Percentiles rank a stretch among this genome's conserved stretches.
Evolutionary conservation across 2,113 vertebrate genomes (phyloP).

Genomic region (Lonchura striata): DNA sequence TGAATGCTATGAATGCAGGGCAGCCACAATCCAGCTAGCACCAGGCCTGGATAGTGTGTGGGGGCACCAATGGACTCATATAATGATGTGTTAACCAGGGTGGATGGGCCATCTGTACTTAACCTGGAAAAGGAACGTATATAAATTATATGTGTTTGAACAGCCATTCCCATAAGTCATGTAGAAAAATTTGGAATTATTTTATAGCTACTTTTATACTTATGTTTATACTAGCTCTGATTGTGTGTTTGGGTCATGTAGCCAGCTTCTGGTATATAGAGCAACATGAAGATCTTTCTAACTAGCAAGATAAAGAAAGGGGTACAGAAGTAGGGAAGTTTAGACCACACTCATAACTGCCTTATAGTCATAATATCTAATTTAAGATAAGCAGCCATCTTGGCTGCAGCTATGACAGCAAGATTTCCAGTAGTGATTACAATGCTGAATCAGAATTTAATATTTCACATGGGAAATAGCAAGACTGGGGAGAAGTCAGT

Average conservation of each 20-base stretch:
- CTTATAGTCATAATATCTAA: background rate
- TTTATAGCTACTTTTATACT: background rate
- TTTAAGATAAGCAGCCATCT: background rate
- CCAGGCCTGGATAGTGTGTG: background rate
- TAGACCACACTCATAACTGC: background rate
- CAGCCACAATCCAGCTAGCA: background rate
- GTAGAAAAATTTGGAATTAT: background rate
- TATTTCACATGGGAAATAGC: background rate
- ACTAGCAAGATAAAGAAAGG: background rate
- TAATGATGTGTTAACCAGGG: rapidly evolving
- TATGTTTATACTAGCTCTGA: background rate
- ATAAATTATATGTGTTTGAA: background rate
- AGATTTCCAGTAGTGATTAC: background rate
- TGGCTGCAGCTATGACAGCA: background rate
- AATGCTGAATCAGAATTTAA: background rate
- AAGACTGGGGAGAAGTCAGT: background rate
- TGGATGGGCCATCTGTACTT: background rate
- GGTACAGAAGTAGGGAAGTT: background rate
- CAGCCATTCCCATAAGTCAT: background rate
- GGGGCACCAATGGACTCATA: background rate
- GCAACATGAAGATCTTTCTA: background rate
- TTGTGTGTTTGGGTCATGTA: background rate
- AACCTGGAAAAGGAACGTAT: background rate
- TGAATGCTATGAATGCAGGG: rapidly evolving
- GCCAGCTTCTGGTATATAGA: background rate